Base-by-base conservation (phyloP, 53 echinoderm and acorn worm species). In the Antedon mediterranea region DNA sequence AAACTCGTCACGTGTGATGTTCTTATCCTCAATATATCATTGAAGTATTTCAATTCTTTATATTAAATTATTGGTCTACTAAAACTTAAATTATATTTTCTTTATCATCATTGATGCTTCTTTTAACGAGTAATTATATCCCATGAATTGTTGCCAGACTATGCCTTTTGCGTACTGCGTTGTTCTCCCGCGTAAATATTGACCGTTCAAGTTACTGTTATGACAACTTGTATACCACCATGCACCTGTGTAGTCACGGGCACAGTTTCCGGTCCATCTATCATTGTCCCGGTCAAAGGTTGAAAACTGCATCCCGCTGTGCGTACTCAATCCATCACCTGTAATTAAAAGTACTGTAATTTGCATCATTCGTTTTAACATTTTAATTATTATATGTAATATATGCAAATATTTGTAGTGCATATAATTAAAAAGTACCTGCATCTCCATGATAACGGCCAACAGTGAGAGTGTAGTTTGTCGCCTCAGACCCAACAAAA, bases 251-350 rank as follows among this genome's bases (percentile, higher is more conserved):
- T 43, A 78, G 76, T 34, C 32, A 5, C 34, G 31, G 34, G 93
- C 93, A 71, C 93, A 93, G 78, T 93, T 93, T 31, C 88, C 86
- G 72, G 70, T 79, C 88, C 93, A 88, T 3, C 83, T 85, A 82
- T 93, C 93, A 76, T 88, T 86, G 79, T 93, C 93, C 13, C 76
- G 43, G 88, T 93, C 93, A 33, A 27, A 87, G 34, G 93, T 93
- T 23, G 93, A 90, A 84, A 90, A 93, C 30, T 85, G 86, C 42
- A 71, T 74, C 31, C 90, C 93, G 72, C 88, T 85, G 83, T 93
- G 90, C 28, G 84, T 82, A 3, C 85, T 83, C 0, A 93, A 74
- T 31, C 82, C 83, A 83, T 93, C 93, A 31, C 93, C 93, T 83
- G 75, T 28, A 34, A 4, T 28, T 29, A 34, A 75, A 78, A 7